Conservation (phyloP, 2,888 invertebrate species). For the Pterostichus madidus region DNA sequence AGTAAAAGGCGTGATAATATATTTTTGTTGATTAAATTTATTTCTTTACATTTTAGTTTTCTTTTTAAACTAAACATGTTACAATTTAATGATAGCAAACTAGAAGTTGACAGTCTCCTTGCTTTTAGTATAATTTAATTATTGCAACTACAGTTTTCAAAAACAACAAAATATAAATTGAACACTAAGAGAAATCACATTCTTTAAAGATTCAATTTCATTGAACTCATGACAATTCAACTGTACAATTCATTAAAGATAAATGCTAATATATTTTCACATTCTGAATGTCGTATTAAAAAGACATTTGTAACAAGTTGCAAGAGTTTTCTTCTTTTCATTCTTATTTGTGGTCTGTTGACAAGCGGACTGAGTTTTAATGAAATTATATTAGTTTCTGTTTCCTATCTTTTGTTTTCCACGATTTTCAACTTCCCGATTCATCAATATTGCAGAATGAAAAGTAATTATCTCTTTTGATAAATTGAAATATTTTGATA, state of each 20-base stretch:
- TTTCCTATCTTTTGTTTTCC: neutral
- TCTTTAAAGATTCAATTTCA: too few species aligned
- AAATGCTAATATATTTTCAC: neutral
- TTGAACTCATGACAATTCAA: too few species aligned
- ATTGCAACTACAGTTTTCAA: too few species aligned
- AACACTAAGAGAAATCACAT: too few species aligned
- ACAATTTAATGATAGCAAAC: too few species aligned
- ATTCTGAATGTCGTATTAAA: neutral
- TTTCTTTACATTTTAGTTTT: too few species aligned
- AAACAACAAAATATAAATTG: too few species aligned
- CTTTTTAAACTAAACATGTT: too few species aligned
- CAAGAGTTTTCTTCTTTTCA: neutral
- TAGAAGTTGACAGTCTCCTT: too few species aligned
- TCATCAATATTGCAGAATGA: slow-evolving; percentile 4
- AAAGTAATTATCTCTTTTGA: slow-evolving; percentile 7
- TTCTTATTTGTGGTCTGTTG: slow-evolving; percentile 5
- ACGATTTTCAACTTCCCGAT: neutral
- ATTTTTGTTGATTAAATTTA: too few species aligned
- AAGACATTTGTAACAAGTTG: neutral
- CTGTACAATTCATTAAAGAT: neutral
- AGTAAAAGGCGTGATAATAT: too few species aligned
- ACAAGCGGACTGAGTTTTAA: neutral
- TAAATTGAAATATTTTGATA: slow-evolving; percentile 7
- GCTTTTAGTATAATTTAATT: too few species aligned
- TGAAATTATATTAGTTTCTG: slow-evolving; percentile 6